phyloP scores from a whole-genome alignment of 2,888 invertebrate genomes.

The Noctua pronuba region DNA sequence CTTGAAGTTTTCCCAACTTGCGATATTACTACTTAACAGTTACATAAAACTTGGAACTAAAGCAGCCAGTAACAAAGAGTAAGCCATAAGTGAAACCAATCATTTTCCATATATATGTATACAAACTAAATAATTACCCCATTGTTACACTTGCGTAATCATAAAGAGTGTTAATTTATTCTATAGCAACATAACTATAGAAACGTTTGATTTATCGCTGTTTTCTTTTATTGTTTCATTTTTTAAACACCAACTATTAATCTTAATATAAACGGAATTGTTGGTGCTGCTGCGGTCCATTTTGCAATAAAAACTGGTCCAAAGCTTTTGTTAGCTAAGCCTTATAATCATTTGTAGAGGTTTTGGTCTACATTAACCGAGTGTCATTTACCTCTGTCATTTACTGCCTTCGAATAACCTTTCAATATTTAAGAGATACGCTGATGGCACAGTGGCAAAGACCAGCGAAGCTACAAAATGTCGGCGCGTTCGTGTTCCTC shows the following conservation, averaged over 20 bases:
- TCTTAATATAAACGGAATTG: conserved; percentile 13
- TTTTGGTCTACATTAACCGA: too few species aligned
- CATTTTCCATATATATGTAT: conserved; percentile 57
- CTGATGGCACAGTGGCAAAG: too few species aligned
- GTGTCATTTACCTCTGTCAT: too few species aligned
- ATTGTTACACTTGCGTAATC: conserved; percentile 64
- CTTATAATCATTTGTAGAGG: conserved; percentile 3
- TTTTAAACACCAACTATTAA: conserved; percentile 17
- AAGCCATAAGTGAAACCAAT: conserved; percentile 66
- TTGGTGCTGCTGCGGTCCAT: conserved; percentile 6
- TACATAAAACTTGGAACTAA: conserved; percentile 66
- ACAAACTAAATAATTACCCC: conserved; percentile 63
- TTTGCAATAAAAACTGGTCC: conserved; percentile 6
- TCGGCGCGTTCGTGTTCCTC: too few species aligned
- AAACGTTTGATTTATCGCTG: conserved; percentile 25
- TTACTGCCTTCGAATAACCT: too few species aligned
- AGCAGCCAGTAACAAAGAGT: conserved; percentile 56
- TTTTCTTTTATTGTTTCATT: conserved; percentile 44
- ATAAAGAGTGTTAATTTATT: conserved; percentile 57
- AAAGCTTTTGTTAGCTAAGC: neutral
- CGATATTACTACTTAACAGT: conserved; percentile 47
- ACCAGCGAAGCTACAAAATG: too few species aligned
- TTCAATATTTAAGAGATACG: too few species aligned
- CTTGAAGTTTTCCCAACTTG: conserved; percentile 49
- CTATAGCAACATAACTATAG: conserved; percentile 39